These are phyloP conservation scores for Druceiella hillmani DNA, from an alignment of 2,888 invertebrate genomes.

Conservation along the genomic window DNA sequence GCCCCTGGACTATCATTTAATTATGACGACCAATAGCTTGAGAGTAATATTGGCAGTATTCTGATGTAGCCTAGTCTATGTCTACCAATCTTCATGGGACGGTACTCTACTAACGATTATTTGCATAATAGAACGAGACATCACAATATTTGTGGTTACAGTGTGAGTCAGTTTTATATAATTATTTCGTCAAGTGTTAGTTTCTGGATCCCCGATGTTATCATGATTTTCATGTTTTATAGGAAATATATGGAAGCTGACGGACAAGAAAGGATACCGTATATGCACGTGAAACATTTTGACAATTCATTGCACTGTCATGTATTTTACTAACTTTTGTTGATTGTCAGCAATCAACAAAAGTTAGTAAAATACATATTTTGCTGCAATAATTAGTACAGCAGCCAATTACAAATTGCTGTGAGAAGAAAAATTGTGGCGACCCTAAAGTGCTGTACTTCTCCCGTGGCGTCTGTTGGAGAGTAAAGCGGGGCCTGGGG, in stretches of 20 bases:
- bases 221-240: conserved; percentile 91
- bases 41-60: conserved; percentile 81
- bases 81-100: conserved; percentile 93
- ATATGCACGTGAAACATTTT: too few relatives aligned
- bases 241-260: conserved; percentile 82
- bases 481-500: too few relatives aligned
- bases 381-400: too few relatives aligned
- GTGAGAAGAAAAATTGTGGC: too few relatives aligned
- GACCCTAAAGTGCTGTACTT: too few relatives aligned
- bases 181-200: conserved; percentile 86
- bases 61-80: conserved; percentile 88
- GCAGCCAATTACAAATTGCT: too few relatives aligned
- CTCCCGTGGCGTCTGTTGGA: too few relatives aligned
- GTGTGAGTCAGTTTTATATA: conserved; percentile 82
- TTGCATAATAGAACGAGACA: conserved; percentile 60
- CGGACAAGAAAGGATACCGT: conserved; percentile 76
- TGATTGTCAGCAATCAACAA: too few relatives aligned
- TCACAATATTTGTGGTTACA: conserved; percentile 74
- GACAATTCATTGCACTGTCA: too few relatives aligned
- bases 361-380: too few relatives aligned
- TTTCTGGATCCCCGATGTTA: conserved; percentile 91
- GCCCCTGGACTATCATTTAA: conserved; percentile 87
- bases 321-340: too few relatives aligned
- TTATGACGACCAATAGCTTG: conserved; percentile 81
- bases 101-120: conserved; percentile 87